phyloP scores from a whole-genome alignment of 2,797 vertebrate species.

The Pelobates cultripes region DNA sequence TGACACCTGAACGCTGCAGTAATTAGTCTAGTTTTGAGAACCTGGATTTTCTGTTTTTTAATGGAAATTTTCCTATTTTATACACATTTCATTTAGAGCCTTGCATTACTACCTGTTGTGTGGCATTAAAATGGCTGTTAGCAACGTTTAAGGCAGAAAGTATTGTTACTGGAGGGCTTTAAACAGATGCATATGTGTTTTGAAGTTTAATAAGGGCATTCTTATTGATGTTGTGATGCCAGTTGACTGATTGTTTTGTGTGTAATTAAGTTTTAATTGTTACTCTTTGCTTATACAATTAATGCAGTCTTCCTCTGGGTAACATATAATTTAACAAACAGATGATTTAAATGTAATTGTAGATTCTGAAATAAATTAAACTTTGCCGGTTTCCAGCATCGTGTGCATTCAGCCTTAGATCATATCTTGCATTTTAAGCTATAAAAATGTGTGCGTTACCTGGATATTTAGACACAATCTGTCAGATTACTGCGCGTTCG shows the following conservation, averaged over 20 bases:
- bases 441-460: background rate
- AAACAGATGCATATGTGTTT: conserved; percentile 24
- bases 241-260: conserved; percentile 32
- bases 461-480: conserved; percentile 6
- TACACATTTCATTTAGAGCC: background rate
- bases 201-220: conserved; percentile 41
- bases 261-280: conserved; percentile 52
- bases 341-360: conserved; percentile 34
- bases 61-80: background rate
- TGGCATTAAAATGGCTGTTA: background rate
- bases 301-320: conserved; percentile 23
- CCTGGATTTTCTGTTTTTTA: background rate
- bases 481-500: conserved; percentile 25
- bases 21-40: background rate
- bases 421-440: background rate
- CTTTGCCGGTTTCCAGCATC: conserved; percentile 10
- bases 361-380: conserved; percentile 9
- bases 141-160: background rate
- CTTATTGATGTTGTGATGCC: conserved; percentile 31
- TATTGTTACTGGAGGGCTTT: background rate
- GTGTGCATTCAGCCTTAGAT: background rate
- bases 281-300: conserved; percentile 52
- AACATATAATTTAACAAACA: conserved; percentile 47
- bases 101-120: conserved; percentile 8
- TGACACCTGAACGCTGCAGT: background rate